Evolutionary conservation across 2,113 vertebrate genomes (phyloP), one percentile per base, ranked within the genome.

Genomic region (Entelurus aequoreus): DNA sequence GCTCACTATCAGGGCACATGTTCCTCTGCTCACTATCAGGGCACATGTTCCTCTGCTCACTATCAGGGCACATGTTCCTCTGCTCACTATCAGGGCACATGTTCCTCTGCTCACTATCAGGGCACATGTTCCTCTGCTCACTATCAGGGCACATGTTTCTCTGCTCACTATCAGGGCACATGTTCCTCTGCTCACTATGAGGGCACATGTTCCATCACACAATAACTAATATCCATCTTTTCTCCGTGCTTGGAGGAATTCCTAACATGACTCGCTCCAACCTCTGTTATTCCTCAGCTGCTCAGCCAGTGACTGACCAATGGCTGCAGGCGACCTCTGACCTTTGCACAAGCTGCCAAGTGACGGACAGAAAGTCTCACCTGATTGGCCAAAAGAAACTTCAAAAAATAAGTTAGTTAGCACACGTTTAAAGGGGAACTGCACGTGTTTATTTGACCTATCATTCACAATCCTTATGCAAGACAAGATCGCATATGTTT

Each of bases 231-330:
- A 92, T 89, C 90, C 91, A 88, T 87, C 88, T 84, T 92, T 71
- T 55, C 84, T 88, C 90, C 86, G 88, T 91, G 89, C 89, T 83
- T 91, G 88, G 69, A 92, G 89, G 92, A 91, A 92, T 91, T 91
- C 90, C 85, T 88, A 85, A 92, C 93, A 93, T 92, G 90, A 91
- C 91, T 91, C 77, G 85, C 65, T 90, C 87, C 90, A 90, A 93
- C 88, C 90, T 92, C 82, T 87, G 72, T 92, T 90, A 73, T 91
- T 91, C 75, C 70, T 88, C 88, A 92, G 90, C 92, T 87, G 88
- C 86, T 87, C 88, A 88, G 77, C 84, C 88, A 86, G 89, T 90
- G 90, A 88, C 88, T 81, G 78, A 94, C 82, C 90, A 89, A 86
- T 78, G 87, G 84, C 87, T 88, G 81, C 84, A 84, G 91, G 92